phyloP scores from a whole-genome alignment of 2,888 invertebrate genomes.

The Heliconius erato region DNA sequence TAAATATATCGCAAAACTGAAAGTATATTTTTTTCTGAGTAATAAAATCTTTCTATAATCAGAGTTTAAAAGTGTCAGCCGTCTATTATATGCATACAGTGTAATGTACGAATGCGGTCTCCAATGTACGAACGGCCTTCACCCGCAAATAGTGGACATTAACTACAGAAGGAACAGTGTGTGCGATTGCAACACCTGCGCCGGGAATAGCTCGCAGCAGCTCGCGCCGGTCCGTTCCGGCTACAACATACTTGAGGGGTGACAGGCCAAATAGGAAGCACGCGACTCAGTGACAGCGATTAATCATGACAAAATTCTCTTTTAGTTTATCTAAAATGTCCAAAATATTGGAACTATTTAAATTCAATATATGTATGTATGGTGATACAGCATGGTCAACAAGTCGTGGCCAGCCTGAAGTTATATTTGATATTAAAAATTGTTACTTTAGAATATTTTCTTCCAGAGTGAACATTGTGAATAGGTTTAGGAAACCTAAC shows the following conservation, averaged over 20 bases:
- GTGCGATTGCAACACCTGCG: constrained; percentile 50
- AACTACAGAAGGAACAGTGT: constrained; percentile 32
- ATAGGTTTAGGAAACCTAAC: no score
- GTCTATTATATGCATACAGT: background rate
- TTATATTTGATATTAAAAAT: no score
- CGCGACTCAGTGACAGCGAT: constrained; percentile 47
- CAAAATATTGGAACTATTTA: background rate
- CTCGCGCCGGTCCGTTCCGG: constrained; percentile 52
- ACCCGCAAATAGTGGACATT: constrained; percentile 25
- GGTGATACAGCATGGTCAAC: no score
- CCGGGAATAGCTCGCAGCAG: constrained; percentile 47
- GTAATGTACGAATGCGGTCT: background rate
- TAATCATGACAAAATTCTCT: constrained; percentile 22
- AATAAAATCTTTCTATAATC: no score
- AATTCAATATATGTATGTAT: no score
- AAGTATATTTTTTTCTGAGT: no score
- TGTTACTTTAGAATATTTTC: no score
- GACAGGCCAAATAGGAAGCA: constrained; percentile 54
- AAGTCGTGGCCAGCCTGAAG: no score
- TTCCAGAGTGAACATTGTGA: no score
- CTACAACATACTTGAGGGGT: constrained; percentile 48
- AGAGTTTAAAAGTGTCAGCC: background rate
- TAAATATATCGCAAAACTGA: no score
- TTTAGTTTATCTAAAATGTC: background rate
- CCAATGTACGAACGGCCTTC: constrained; percentile 30